Base-by-base conservation (phyloP, 2,888 invertebrate genomes). In the Polietes domitor region DNA sequence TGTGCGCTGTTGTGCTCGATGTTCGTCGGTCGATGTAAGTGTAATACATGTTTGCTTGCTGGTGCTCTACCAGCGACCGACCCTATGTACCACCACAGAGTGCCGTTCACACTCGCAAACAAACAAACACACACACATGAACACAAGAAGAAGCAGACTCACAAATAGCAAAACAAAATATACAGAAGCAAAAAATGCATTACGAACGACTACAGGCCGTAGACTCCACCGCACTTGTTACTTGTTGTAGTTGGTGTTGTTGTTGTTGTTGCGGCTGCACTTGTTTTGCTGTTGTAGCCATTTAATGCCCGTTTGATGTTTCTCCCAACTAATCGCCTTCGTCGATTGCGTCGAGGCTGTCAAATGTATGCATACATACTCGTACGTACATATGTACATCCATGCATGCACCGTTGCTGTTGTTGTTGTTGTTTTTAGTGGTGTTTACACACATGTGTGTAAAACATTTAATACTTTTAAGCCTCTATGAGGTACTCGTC, bases 251-350 rank as follows among this genome's bases (percentile, higher is more conserved):
- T n/a, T n/a, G n/a, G n/a, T n/a, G 55, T 72, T 76, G 70, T 47
- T 80, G 32, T 75, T 80, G 58, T 63, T 81, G 37, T 19, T n/a
- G n/a, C n/a, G n/a, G n/a, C 37, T 80, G 80, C 75, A 75, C 65
- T 55, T 77, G 21, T 65, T 68, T 28, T 47, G 47, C 41, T 32
- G 15, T 26, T 71, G 53, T 87, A 89, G 87, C 88, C 86, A 88
- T 88, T 87, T 87, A 78, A 85, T 86, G 84, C 82, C 75, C 71
- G 76, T 70, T 55, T 73, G 43, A 58, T 50, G 71, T 65, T 82
- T 41, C 71, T 77, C 68, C 21, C 83, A 78, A 77, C 65, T 77
- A 73, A 77, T 77, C 77, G 47, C 32, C 65, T 61, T 79, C 81
- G 82, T 86, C 82, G 80, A 84, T 85, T 85, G 75, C 80, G 79